Evolutionary conservation across 2,888 invertebrate genomes (phyloP), one percentile per base, ranked within the genome.

Genomic region (Dasypolia templi): DNA sequence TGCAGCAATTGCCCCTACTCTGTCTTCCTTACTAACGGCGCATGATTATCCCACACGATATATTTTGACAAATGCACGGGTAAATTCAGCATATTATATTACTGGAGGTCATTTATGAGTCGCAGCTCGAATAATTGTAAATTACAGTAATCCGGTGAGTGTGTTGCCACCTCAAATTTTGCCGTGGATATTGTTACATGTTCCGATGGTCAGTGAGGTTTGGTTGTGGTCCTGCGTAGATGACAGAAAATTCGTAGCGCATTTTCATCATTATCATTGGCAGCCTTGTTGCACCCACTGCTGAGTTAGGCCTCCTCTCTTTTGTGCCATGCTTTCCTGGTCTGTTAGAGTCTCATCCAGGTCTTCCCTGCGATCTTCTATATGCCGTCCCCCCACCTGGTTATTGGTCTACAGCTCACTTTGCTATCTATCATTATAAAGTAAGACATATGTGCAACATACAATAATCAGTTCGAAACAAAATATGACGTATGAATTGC

Each of bases 11-110:
- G 39, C 53, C 64, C 67, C 58, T 7, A 75, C 71, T 80, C 39
- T 76, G 81, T 82, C 81, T 81, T 76, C 49, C 71, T 65, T 59
- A 55, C 67, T 58, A 79, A 44, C 61, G 64, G 26, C 56, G 61
- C 35, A 46, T 63, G 84, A 83, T 83, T 80, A 83, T 81, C 68
- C 66, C 64, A 75, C 61, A 66, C 84, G 71, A 79, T 83, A 68
- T 83, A 80, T 75, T 81, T 71, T 83, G 75, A 75, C 79, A 83
- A 81, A 81, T 71, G 70, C 56, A 68, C 35, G 55, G 65, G 80
- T 53, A 70, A 71, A 64, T 66, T 39, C 5, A 32, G 75, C 69
- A 59, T 56, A 64, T 68, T 67, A 66, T 64, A 71, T 83, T 53
- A 58, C n/a, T 62, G 29, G 26, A 39, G 44, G 29, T 68, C 65